phyloP scores from a whole-genome alignment of 2,797 vertebrate species.

The Diplodus puntazzo region DNA sequence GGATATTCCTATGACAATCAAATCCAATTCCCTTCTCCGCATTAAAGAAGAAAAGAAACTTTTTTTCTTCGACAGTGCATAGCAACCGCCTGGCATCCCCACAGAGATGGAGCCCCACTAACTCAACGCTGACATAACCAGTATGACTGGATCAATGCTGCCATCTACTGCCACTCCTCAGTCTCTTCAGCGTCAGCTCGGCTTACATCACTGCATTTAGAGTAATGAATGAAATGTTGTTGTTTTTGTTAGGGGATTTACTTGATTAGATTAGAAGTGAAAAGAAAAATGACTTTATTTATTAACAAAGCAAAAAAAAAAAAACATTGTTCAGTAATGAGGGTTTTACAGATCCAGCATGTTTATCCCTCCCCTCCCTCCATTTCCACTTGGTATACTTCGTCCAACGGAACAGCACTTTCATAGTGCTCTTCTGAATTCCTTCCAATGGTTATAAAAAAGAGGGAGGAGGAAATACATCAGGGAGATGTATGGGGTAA shows the following conservation, averaged over 20 bases:
- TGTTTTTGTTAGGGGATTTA: neutral
- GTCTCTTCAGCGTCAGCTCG: slow-evolving; percentile 3
- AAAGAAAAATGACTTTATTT: neutral
- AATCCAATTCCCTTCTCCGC: slow-evolving; percentile 31
- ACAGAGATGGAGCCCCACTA: slow-evolving; percentile 23
- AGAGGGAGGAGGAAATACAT: slow-evolving; percentile 55
- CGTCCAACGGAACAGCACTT: slow-evolving; percentile 86
- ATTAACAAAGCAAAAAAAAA: neutral
- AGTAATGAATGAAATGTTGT: neutral
- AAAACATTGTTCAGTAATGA: neutral
- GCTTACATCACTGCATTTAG: neutral
- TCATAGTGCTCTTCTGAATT: slow-evolving; percentile 86
- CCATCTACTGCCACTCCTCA: slow-evolving; percentile 75
- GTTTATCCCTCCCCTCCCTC: slow-evolving; percentile 72
- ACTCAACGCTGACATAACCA: neutral
- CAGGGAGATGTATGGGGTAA: slow-evolving; percentile 65
- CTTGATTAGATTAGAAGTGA: neutral
- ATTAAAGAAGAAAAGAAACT: neutral
- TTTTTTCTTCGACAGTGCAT: slow-evolving; percentile 20
- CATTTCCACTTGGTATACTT: slow-evolving; percentile 85
- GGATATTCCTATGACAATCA: slow-evolving; percentile 47
- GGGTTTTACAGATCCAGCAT: slow-evolving; percentile 38
- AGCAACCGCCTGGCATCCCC: slow-evolving; percentile 43
- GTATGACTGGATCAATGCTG: slow-evolving; percentile 73
- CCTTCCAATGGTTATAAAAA: slow-evolving; percentile 86